Conservation (phyloP, 2,113 vertebrate genomes). For the Heliornis fulica region DNA sequence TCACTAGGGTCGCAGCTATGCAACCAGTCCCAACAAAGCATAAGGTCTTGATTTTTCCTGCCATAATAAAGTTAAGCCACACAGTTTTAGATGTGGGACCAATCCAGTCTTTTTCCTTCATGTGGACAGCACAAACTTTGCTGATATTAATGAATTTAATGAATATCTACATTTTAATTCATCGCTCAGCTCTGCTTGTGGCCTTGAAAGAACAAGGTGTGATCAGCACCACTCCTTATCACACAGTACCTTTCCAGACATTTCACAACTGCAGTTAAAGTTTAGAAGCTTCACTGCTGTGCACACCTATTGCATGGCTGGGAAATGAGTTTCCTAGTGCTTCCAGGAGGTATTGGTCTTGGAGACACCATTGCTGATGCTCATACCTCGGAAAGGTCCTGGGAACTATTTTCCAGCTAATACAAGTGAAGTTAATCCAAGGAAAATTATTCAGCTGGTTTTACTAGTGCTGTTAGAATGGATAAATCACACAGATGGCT, state of each 20-base stretch:
- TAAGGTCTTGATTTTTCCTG: not conserved
- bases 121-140: not conserved
- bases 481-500: not conserved
- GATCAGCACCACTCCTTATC: not conserved
- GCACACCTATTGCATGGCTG: rapidly evolving
- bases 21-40: not conserved
- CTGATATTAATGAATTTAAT: not conserved
- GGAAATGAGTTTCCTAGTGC: not conserved
- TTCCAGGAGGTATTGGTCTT: not conserved
- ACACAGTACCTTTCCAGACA: not conserved
- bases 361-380: not conserved
- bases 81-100: not conserved
- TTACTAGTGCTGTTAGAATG: not conserved
- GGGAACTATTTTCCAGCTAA: not conserved
- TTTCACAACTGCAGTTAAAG: not conserved
- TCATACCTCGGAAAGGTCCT: not conserved
- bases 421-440: not conserved
- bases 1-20: not conserved
- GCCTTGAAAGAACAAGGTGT: not conserved
- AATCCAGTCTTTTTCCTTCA: not conserved
- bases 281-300: not conserved
- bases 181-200: not conserved
- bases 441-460: not conserved
- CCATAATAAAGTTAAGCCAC: not conserved
- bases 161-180: not conserved